These are phyloP conservation scores for Hybognathus amarus DNA, from an alignment of 2,797 vertebrate species.

Conservation along the genomic window DNA sequence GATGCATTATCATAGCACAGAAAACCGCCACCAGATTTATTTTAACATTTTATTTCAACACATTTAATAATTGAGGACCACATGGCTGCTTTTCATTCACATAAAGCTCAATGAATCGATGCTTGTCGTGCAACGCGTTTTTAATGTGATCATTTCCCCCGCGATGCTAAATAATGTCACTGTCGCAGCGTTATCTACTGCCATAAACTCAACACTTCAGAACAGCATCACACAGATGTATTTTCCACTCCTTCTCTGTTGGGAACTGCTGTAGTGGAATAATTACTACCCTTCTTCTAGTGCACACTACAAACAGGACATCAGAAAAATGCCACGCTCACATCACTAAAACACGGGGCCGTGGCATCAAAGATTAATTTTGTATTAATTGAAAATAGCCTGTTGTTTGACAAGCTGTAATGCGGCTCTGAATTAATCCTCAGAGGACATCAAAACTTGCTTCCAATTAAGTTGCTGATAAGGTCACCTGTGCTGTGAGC, in stretches of 20 bases:
- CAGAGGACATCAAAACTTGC: conserved; percentile 67
- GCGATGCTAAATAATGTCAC: conserved; percentile 51
- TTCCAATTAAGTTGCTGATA: conserved; percentile 73
- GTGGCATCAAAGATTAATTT: conserved; percentile 48
- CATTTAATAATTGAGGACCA: conserved; percentile 37
- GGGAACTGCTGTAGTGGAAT: conserved; percentile 35
- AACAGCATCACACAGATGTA: conserved; percentile 7
- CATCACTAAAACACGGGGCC: conserved; percentile 33
- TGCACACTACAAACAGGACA: conserved; percentile 39
- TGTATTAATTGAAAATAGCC: conserved; percentile 70
- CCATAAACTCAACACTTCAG: conserved; percentile 39
- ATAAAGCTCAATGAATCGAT: conserved; percentile 22
- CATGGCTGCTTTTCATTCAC: conserved; percentile 25
- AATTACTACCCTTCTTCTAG: conserved; percentile 32
- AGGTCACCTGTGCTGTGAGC: conserved; percentile 69
- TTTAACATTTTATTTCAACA: conserved; percentile 26
- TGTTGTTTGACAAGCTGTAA: conserved; percentile 76
- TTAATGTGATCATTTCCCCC: conserved; percentile 52
- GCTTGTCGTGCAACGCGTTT: conserved; percentile 1
- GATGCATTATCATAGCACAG: neutral
- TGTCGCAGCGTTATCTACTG: conserved; percentile 42
- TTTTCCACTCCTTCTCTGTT: conserved; percentile 17
- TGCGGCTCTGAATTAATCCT: conserved; percentile 73
- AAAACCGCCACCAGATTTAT: conserved; percentile 3
- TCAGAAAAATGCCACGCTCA: conserved; percentile 25